phyloP scores from a whole-genome alignment of 2,797 vertebrate species.

The Ctenopoma kingsleyae region DNA sequence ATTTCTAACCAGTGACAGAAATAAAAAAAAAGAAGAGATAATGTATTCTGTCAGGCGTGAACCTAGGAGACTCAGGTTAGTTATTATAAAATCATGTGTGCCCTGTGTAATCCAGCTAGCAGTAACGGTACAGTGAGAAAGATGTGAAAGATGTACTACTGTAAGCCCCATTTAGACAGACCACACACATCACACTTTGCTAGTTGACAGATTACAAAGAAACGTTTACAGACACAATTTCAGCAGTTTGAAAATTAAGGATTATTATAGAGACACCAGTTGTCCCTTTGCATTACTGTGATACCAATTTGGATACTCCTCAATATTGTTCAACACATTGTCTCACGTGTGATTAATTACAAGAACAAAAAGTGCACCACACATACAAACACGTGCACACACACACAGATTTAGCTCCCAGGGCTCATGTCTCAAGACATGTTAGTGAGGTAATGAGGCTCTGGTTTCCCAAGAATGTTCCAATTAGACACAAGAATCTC shows the following conservation, averaged over 20 bases:
- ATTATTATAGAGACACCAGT: constrained; percentile 17
- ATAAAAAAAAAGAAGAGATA: too few species aligned
- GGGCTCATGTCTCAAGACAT: constrained; percentile 37
- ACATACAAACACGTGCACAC: constrained; percentile 10
- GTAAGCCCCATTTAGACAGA: too few species aligned
- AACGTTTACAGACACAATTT: not conserved
- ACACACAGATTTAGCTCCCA: not conserved
- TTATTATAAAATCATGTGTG: too few species aligned
- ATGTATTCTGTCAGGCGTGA: too few species aligned
- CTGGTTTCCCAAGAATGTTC: constrained; percentile 57
- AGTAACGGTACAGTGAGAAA: too few species aligned
- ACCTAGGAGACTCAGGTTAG: too few species aligned
- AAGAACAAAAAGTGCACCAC: constrained; percentile 11
- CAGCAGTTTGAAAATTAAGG: constrained; percentile 4
- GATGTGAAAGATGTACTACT: too few species aligned
- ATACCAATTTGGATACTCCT: constrained; percentile 37
- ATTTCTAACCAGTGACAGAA: too few species aligned
- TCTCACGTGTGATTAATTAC: constrained; percentile 49
- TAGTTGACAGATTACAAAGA: too few species aligned
- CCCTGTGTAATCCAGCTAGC: too few species aligned
- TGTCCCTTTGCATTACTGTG: constrained; percentile 33
- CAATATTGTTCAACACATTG: constrained; percentile 27
- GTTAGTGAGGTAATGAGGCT: constrained; percentile 71
- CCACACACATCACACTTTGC: too few species aligned
- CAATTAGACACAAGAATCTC: constrained; percentile 63